phyloP scores from a whole-genome alignment of 2,888 invertebrate species.

The Eueremaeus valkanovi region DNA sequence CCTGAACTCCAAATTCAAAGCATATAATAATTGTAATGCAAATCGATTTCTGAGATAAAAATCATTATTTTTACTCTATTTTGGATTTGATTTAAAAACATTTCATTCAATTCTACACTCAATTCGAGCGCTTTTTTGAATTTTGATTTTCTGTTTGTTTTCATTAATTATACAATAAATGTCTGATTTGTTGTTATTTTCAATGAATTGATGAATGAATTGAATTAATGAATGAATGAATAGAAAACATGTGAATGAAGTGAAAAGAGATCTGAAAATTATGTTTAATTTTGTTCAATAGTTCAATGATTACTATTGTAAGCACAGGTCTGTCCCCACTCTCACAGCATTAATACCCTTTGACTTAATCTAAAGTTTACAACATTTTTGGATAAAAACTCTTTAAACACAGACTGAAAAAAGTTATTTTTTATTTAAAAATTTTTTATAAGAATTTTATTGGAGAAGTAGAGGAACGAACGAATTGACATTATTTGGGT shows the following conservation, averaged over 20 bases:
- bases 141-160: neutral
- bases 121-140: too few relatives aligned
- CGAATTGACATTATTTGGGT: constrained; percentile 1
- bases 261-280: neutral
- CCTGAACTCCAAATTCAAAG: too few relatives aligned
- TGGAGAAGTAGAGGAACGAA: neutral
- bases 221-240: neutral
- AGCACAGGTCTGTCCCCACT: too few relatives aligned
- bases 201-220: neutral
- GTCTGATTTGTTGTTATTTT: neutral
- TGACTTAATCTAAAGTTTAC: too few relatives aligned
- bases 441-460: constrained; percentile 2
- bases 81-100: neutral
- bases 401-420: neutral
- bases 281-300: neutral
- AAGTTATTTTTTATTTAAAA: neutral
- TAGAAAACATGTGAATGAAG: neutral
- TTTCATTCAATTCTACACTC: neutral
- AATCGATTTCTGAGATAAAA: too few relatives aligned
- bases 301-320: too few relatives aligned
- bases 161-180: neutral
- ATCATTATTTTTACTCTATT: neutral
- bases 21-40: too few relatives aligned
- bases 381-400: too few relatives aligned
- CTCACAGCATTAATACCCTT: too few relatives aligned